Percentiles rank a stretch among this genome's conserved stretches.
These are phyloP conservation scores for Saxidomus purpurata DNA, from an alignment of 1,140 invertebrate genomes.

Conservation along the genomic window DNA sequence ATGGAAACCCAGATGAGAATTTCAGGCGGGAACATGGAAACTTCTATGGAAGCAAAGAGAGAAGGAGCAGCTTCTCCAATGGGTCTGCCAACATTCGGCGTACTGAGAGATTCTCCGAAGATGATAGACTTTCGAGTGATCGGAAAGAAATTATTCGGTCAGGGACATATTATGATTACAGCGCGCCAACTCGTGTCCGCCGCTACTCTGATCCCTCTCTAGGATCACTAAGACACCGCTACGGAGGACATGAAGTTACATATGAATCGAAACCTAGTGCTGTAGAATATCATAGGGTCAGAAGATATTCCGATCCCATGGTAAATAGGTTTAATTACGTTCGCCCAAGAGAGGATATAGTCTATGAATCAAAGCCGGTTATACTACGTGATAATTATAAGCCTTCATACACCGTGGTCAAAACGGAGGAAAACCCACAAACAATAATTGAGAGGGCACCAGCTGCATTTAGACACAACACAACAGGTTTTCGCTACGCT, in stretches of 20 bases:
- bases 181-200: not conserved
- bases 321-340: not conserved
- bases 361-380: not conserved
- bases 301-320: constrained; percentile 29
- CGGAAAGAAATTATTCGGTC: not conserved
- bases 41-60: no score
- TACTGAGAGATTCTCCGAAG: not conserved
- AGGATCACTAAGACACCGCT: not conserved
- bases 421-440: not conserved
- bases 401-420: not conserved
- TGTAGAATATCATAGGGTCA: not conserved
- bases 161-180: not conserved
- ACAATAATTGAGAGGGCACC: not conserved
- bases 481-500: not conserved
- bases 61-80: no score
- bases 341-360: not conserved
- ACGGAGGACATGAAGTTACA: not conserved
- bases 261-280: not conserved
- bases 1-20: no score
- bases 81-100: no score
- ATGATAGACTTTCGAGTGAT: not conserved
- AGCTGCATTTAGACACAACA: not conserved
- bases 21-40: no score
- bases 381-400: not conserved
- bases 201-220: not conserved